Conservation (phyloP, 2,888 invertebrate species). For the Sipha maydis region DNA sequence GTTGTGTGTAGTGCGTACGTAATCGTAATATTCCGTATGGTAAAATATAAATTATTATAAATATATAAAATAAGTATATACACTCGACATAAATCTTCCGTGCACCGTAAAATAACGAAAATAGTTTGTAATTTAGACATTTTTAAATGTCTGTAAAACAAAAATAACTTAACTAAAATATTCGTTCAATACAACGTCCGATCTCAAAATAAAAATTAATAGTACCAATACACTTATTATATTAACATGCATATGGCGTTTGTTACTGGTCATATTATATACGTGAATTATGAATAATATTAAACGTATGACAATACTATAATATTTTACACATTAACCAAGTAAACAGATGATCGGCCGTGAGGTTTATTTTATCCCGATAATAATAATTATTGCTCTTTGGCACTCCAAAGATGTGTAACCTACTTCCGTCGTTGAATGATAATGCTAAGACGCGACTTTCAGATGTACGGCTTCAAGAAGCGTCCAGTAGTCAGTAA, state of each 20-base stretch:
- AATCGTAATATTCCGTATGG: neutral
- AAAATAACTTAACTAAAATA: neutral
- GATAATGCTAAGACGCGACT: neutral
- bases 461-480: neutral
- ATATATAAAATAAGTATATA: neutral
- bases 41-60: neutral
- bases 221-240: too few species aligned
- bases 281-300: too few species aligned
- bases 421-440: too few species aligned
- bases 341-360: too few species aligned
- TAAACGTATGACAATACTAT: too few species aligned
- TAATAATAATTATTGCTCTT: neutral
- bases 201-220: too few species aligned
- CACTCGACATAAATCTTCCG: neutral
- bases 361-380: neutral
- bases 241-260: too few species aligned
- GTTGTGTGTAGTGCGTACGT: neutral
- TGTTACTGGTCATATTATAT: too few species aligned
- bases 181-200: too few species aligned
- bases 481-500: slow-evolving; percentile 6
- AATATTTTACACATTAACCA: too few species aligned
- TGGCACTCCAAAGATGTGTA: neutral
- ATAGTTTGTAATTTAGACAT: neutral
- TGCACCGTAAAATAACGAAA: neutral
- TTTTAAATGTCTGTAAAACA: neutral